Conservation (phyloP, 2,113 vertebrate species). For the Odobenus rosmarus region DNA sequence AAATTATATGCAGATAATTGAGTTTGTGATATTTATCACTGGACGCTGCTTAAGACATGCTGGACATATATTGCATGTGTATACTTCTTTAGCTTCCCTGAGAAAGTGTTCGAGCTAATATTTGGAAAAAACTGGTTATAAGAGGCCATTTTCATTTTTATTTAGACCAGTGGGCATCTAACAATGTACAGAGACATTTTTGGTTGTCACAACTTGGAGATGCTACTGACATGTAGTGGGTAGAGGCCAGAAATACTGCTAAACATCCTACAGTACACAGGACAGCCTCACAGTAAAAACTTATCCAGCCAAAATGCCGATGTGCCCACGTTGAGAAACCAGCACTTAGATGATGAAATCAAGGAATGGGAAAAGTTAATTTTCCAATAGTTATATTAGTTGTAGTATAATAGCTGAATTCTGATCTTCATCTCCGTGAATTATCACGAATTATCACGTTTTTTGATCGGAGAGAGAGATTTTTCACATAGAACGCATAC, state of each 20-base stretch:
- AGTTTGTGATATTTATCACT: not conserved
- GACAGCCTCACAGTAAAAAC: not conserved
- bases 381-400: not conserved
- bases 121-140: not conserved
- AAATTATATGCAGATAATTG: slow-evolving; percentile 14
- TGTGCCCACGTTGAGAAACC: not conserved
- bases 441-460: not conserved
- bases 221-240: not conserved
- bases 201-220: not conserved
- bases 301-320: not conserved
- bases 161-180: not conserved
- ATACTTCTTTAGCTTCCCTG: not conserved
- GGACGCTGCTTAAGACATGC: not conserved
- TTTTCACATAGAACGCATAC: not conserved
- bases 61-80: not conserved
- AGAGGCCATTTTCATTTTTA: not conserved
- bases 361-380: not conserved
- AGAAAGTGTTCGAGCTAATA: not conserved
- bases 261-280: not conserved
- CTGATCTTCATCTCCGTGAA: not conserved
- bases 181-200: not conserved
- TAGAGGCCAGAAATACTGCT: not conserved
- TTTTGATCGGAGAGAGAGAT: not conserved
- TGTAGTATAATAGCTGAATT: not conserved
- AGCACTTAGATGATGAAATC: not conserved